Percentiles rank a stretch among this genome's conserved stretches.
phyloP scores from a whole-genome alignment of 1,140 invertebrate genomes.

The Eriocheir sinensis region DNA sequence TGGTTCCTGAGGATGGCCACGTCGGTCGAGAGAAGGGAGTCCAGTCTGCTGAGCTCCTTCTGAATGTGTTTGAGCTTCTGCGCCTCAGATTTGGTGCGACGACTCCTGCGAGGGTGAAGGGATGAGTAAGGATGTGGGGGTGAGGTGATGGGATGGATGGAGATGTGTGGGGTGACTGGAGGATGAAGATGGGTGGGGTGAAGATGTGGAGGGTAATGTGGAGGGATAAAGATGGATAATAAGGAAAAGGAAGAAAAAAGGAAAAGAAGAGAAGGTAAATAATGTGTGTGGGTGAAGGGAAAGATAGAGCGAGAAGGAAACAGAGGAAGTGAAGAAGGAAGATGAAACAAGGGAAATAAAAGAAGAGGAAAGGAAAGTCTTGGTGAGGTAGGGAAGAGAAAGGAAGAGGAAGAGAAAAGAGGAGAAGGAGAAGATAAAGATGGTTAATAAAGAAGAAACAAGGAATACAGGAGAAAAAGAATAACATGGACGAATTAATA shows the following conservation, averaged over 20 bases:
- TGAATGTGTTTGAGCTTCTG: slow-evolving; percentile 87
- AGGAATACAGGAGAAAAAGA: background rate
- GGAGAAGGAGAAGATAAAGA: background rate
- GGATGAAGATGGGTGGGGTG: background rate
- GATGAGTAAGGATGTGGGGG: background rate
- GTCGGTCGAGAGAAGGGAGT: slow-evolving; percentile 85
- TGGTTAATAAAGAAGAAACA: background rate
- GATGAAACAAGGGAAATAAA: background rate
- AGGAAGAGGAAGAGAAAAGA: background rate
- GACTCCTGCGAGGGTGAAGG: slow-evolving; percentile 83
- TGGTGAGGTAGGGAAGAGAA: background rate
- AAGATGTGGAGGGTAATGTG: background rate
- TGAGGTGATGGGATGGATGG: background rate
- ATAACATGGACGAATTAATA: no score
- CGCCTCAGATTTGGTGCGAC: slow-evolving; percentile 88
- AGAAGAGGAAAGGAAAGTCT: background rate
- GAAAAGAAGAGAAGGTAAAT: background rate
- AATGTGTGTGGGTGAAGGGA: background rate
- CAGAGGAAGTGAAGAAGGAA: background rate
- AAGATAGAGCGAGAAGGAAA: background rate
- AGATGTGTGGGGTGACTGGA: background rate
- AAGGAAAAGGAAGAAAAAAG: background rate
- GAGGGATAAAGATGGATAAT: background rate
- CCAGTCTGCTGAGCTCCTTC: slow-evolving; percentile 88
- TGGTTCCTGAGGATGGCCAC: slow-evolving; percentile 88